Evolutionary conservation across 2,797 vertebrate species (phyloP).

Genomic region (Meda fulgida): DNA sequence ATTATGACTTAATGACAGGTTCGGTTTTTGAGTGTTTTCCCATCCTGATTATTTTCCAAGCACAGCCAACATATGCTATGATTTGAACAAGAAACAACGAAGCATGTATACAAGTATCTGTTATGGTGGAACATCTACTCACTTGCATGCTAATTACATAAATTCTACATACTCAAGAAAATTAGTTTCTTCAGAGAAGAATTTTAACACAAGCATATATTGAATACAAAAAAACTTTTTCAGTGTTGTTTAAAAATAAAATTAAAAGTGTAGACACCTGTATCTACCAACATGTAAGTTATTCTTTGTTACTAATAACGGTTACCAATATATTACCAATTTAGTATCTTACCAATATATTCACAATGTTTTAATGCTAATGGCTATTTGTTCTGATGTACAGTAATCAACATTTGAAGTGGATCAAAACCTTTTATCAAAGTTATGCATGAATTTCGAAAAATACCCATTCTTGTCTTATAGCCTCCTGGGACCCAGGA

Average conservation of each 20-base stretch:
- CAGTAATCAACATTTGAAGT: too few species aligned
- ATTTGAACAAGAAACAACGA: neutral
- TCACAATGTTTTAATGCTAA: neutral
- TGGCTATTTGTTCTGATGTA: slow-evolving; percentile 1
- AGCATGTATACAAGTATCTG: neutral
- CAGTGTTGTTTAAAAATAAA: too few species aligned
- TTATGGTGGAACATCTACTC: neutral
- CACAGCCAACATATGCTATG: neutral
- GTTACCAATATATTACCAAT: neutral
- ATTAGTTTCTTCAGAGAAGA: neutral
- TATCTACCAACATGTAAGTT: neutral
- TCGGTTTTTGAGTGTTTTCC: neutral
- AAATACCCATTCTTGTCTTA: too few species aligned
- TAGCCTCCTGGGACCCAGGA: too few species aligned
- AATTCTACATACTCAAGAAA: neutral
- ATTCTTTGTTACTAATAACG: neutral
- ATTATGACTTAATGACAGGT: neutral
- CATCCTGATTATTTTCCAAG: neutral
- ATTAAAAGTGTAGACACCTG: neutral
- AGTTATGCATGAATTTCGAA: too few species aligned
- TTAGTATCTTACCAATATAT: neutral
- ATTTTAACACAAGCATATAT: neutral
- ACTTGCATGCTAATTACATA: neutral
- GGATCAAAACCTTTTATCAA: too few species aligned
- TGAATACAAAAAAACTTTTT: neutral